A percentile compares a stretch with the other conserved stretches of the same genome.
Evolutionary conservation across 2,797 vertebrate species (phyloP).

Genomic region (Coluber constrictor): DNA sequence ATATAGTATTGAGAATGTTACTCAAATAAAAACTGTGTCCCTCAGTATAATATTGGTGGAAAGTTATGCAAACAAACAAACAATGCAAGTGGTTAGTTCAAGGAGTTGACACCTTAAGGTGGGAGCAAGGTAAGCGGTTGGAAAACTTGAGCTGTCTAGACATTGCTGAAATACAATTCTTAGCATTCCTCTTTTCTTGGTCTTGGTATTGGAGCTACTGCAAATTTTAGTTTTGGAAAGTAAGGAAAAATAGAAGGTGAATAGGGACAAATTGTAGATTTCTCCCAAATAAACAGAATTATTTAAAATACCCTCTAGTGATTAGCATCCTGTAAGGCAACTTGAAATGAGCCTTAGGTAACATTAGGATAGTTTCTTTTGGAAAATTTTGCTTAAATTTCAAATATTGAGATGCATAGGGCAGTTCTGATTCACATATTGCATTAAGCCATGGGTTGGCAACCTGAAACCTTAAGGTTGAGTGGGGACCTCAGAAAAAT

Average conservation of each 20-base stretch:
- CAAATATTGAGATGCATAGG: background rate
- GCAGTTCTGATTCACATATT: background rate
- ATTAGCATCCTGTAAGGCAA: background rate
- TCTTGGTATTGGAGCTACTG: background rate
- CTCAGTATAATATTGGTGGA: background rate
- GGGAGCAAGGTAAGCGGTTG: background rate
- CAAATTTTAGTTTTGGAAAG: background rate
- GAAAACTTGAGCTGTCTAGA: background rate
- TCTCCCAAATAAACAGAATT: background rate
- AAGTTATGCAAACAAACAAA: background rate
- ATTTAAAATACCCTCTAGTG: background rate
- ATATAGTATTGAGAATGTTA: background rate
- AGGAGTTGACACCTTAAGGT: background rate
- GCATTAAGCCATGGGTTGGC: background rate
- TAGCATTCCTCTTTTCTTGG: background rate
- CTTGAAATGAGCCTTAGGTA: background rate
- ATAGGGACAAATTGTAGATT: background rate
- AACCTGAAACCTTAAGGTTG: background rate
- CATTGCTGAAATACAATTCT: background rate
- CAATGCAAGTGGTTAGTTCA: background rate
- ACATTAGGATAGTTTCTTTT: background rate
- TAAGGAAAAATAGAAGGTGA: background rate
- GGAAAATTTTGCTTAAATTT: background rate
- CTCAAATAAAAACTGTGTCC: background rate
- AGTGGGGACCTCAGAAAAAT: background rate